phyloP scores from a whole-genome alignment of 2,888 invertebrate species.

The Scotopteryx bipunctaria region DNA sequence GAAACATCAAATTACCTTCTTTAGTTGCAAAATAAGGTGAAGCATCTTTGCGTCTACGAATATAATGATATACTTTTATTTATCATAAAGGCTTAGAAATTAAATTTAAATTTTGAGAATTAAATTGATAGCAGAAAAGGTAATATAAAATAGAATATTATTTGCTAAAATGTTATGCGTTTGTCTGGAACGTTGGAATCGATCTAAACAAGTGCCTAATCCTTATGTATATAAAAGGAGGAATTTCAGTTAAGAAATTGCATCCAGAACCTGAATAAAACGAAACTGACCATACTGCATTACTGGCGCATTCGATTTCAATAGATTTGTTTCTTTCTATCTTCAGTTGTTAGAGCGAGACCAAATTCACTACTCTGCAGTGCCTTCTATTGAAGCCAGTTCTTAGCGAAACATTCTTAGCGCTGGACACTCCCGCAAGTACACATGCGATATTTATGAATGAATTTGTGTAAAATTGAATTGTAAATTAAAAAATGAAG shows the following conservation, averaged over 20 bases:
- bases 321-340: conserved; percentile 14
- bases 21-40: background rate
- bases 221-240: no score
- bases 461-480: conserved; percentile 1
- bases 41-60: background rate
- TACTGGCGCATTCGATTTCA: conserved; percentile 8
- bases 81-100: background rate
- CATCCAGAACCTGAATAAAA: background rate
- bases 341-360: conserved; percentile 19
- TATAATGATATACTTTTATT: background rate
- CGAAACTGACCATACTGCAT: conserved; percentile 17
- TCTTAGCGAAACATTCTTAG: conserved; percentile 14
- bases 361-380: conserved; percentile 1
- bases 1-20: no score
- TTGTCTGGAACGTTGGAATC: no score
- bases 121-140: no score
- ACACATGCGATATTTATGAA: conserved; percentile 1
- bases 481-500: conserved; percentile 56
- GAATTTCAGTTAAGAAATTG: no score
- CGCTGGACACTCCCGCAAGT: conserved; percentile 9
- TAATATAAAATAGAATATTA: no score
- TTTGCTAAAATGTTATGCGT: no score
- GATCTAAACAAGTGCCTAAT: no score
- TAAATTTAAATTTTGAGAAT: no score
- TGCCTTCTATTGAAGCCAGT: conserved; percentile 13